Conservation (phyloP, 2,888 invertebrate genomes). For the Vesta saturnalis region DNA sequence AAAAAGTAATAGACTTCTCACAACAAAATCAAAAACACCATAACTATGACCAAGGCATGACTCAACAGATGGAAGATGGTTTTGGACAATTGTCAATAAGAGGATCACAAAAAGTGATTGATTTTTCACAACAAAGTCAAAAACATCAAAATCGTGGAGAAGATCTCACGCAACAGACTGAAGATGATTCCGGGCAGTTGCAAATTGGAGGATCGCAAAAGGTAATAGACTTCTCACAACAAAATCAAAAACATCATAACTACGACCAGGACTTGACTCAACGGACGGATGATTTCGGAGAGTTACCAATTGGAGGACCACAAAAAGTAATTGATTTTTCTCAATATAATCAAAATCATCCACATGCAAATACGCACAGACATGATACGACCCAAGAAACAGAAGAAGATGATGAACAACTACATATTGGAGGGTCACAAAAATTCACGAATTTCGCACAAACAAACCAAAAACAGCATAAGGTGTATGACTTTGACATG, state of each 20-base stretch:
- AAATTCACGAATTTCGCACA: neutral
- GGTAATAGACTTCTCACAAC: neutral
- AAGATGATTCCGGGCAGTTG: conserved; percentile 16
- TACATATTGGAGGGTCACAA: neutral
- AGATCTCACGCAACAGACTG: conserved; percentile 41
- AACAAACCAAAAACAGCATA: neutral
- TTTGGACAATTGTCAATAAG: neutral
- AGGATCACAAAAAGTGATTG: no score
- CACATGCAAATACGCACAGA: conserved; percentile 23
- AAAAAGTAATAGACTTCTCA: neutral
- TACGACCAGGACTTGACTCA: conserved; percentile 39
- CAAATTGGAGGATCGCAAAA: neutral
- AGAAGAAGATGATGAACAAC: conserved; percentile 16
- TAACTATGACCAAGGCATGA: conserved; percentile 37
- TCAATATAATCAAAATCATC: no score
- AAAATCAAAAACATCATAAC: neutral
- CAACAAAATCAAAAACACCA: neutral
- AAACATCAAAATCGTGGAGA: conserved; percentile 28
- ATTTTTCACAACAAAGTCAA: no score
- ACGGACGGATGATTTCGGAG: conserved; percentile 40
- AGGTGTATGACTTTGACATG: no score
- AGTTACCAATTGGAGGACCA: neutral
- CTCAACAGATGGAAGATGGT: conserved; percentile 47
- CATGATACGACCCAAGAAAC: conserved; percentile 42
- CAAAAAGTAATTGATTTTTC: no score